Evolutionary conservation across 2,797 vertebrate genomes (phyloP), one percentile per base, ranked within the genome.

Genomic region (Vireo griseus): DNA sequence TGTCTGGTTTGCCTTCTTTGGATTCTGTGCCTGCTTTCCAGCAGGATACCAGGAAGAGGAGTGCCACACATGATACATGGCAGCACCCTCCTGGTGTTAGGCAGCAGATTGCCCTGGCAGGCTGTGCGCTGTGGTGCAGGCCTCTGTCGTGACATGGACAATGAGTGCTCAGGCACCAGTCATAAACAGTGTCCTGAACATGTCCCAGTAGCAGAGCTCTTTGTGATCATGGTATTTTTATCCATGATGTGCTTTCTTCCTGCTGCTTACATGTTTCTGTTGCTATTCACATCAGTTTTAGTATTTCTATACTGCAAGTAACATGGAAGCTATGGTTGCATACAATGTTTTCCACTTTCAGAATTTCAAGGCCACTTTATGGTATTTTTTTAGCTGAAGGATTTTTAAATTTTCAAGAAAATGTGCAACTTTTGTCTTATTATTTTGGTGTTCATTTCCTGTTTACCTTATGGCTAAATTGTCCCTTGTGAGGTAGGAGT

Each of bases 31-130:
- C 58, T 35, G 17, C 78, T 95, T 87, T 66, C 33, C 63, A 52
- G 63, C n/a, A 42, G 40, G 25, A 13, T 28, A 20, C 29, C 47
- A 37, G 66, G 51, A 63, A 31, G 59, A 45, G 40, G 28, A 68
- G 16, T 10, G 19, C 37, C 16, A 4, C 6, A 24, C 8, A 0
- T 1, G 5, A 15, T 17, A 5, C 0, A 0, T 39, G 68, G 61
- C 57, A 65, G 13, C 73, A n/a, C 48, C 45, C 21, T 72, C 7
- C 37, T 44, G 37, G 22, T 39, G 72, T 9, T 15, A 15, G 45
- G 71, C 40, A 59, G 48, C 25, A 69, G 35, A 35, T 80, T 35
- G 61, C 31, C 2, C 26, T 48, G 57, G 19, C 61, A 37, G 13
- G 28, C 17, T 3, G 19, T 24, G 55, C 9, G 6, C 59, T 24